phyloP scores from a whole-genome alignment of 2,113 vertebrate species.

The Atherinomorus stipes region DNA sequence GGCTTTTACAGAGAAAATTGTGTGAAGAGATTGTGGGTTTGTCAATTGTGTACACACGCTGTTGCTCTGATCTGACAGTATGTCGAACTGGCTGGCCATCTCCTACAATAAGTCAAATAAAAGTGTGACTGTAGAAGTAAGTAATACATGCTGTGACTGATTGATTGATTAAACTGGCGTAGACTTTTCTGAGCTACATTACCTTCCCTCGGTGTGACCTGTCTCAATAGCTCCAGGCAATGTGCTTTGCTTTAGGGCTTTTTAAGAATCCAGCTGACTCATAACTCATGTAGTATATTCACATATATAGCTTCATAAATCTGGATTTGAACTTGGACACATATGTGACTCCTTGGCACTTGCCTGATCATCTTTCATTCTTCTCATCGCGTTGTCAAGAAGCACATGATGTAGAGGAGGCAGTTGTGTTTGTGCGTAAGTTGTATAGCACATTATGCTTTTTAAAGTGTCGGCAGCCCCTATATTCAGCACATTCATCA shows the following conservation, averaged over 20 bases:
- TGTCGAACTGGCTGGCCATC: conserved; percentile 50
- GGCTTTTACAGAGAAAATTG: conserved; percentile 57
- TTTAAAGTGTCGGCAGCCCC: not conserved
- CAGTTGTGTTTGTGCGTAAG: not conserved
- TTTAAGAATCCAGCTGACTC: conserved; percentile 42
- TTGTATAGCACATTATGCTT: not conserved
- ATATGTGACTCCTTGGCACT: conserved; percentile 51
- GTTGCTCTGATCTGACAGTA: conserved; percentile 54
- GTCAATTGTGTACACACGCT: conserved; percentile 45
- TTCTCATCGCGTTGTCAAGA: conserved; percentile 54
- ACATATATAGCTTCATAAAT: conserved; percentile 72
- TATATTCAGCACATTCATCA: not conserved
- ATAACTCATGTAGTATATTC: conserved; percentile 69
- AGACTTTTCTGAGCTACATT: conserved; percentile 6
- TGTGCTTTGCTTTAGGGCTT: conserved; percentile 64
- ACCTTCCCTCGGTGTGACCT: conserved; percentile 6
- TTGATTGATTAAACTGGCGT: conserved; percentile 36
- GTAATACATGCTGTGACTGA: conserved; percentile 33
- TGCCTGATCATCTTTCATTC: conserved; percentile 55
- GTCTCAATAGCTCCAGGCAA: conserved; percentile 9
- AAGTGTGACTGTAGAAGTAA: conserved; percentile 24
- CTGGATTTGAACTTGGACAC: conserved; percentile 45
- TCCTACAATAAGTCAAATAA: conserved; percentile 40
- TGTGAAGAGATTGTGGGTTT: conserved; percentile 59
- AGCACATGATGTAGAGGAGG: conserved; percentile 22